A percentile compares a stretch with the other conserved stretches of the same genome.
These are phyloP conservation scores for Argynnis bischoffii DNA, from an alignment of 2,888 invertebrate genomes.

Conservation along the genomic window DNA sequence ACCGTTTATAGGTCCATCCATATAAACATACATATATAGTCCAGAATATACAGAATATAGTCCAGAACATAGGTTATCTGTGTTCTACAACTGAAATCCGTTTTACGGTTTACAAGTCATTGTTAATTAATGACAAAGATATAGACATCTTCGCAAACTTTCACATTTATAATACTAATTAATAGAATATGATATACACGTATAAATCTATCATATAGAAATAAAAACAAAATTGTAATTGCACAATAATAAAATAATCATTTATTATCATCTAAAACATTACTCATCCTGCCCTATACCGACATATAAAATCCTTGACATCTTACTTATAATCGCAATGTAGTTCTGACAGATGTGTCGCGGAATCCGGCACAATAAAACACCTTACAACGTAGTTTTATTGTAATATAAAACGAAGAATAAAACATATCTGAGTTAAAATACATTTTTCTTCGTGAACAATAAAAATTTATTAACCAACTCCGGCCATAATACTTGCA, in stretches of 20 bases:
- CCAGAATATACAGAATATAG: too few relatives aligned
- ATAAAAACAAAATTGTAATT: slow-evolving; percentile 1
- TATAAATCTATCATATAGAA: too few relatives aligned
- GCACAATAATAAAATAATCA: slow-evolving; percentile 29
- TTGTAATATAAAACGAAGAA: neutral
- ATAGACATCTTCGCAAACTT: too few relatives aligned
- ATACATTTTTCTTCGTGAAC: slow-evolving; percentile 11
- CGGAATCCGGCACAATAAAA: slow-evolving; percentile 40
- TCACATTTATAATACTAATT: too few relatives aligned
- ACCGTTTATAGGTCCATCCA: too few relatives aligned
- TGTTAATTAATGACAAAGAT: too few relatives aligned
- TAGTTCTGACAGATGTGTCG: slow-evolving; percentile 39
- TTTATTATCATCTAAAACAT: slow-evolving; percentile 47
- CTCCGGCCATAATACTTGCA: slow-evolving; percentile 38
- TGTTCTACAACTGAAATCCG: too few relatives aligned
- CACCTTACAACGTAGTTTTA: neutral
- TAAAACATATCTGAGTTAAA: neutral
- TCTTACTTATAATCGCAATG: slow-evolving; percentile 42
- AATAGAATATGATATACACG: too few relatives aligned
- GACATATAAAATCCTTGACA: slow-evolving; percentile 54
- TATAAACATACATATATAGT: too few relatives aligned
- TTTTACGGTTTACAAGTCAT: too few relatives aligned
- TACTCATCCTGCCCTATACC: slow-evolving; percentile 43
- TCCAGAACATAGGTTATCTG: too few relatives aligned
- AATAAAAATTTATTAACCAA: slow-evolving; percentile 27